Evolutionary conservation across 2,113 vertebrate species (phyloP).

Genomic region (Macroglossus sobrinus): DNA sequence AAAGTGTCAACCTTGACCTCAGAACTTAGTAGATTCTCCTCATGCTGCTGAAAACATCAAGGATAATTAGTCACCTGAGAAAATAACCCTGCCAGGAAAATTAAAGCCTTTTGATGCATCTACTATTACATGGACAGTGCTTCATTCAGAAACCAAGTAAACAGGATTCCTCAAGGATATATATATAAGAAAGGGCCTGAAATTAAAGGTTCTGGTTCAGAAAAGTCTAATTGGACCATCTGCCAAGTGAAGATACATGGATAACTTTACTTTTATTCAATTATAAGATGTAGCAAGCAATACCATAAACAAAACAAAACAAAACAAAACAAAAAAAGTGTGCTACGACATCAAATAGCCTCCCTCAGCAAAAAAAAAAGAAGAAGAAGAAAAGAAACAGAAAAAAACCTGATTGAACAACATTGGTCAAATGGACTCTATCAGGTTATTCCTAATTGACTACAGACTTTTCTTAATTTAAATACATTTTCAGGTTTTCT

Average conservation of each 20-base stretch:
- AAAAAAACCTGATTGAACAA: not conserved
- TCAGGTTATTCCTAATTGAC: not conserved
- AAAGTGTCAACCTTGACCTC: not conserved
- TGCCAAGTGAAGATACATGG: not conserved
- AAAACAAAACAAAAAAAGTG: not conserved
- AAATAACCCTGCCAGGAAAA: slow-evolving; percentile 62
- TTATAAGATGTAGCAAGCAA: not conserved
- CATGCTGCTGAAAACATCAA: not conserved
- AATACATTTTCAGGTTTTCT: not conserved
- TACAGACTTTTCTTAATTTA: not conserved
- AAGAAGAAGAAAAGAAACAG: not conserved
- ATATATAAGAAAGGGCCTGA: not conserved
- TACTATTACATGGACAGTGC: slow-evolving; percentile 1
- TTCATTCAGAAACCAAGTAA: not conserved
- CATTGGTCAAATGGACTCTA: not conserved
- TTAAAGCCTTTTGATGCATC: slow-evolving; percentile 15
- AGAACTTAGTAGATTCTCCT: not conserved
- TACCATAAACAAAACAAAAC: not conserved
- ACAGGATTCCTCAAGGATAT: not conserved
- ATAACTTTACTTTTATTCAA: not conserved
- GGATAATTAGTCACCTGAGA: slow-evolving; percentile 69
- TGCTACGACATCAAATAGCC: too few species aligned
- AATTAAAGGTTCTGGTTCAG: not conserved
- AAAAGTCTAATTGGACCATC: not conserved
- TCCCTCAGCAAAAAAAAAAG: not conserved